Conservation (phyloP, 1,140 invertebrate species). For the Polyergus mexicanus region DNA sequence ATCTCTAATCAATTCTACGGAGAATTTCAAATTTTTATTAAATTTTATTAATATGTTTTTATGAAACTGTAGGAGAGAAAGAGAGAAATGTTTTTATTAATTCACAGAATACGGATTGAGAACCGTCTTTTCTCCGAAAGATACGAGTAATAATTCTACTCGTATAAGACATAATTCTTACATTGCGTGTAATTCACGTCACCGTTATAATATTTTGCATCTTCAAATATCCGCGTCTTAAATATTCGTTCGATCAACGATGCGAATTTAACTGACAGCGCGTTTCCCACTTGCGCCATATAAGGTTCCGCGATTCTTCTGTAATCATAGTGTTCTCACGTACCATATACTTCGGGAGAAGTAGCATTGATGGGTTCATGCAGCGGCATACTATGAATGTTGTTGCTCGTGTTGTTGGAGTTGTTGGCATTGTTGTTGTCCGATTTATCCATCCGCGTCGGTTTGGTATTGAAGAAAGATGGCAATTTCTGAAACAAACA, state of each 20-base stretch:
- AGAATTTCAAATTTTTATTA: not conserved
- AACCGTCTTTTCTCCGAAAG: not conserved
- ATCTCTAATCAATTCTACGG: too few relatives aligned
- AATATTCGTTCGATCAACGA: constrained; percentile 32
- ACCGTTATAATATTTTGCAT: constrained; percentile 12
- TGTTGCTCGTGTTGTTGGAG: constrained; percentile 79
- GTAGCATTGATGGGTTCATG: constrained; percentile 81
- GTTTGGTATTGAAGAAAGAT: constrained; percentile 82
- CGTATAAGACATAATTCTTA: not conserved
- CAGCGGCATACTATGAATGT: constrained; percentile 83
- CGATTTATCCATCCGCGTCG: constrained; percentile 82
- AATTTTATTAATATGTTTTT: not conserved
- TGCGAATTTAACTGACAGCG: constrained; percentile 44
- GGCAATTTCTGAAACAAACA: constrained; percentile 83
- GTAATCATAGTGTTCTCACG: constrained; percentile 47
- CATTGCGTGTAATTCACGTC: constrained; percentile 11
- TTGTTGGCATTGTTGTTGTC: constrained; percentile 85
- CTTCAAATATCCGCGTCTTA: constrained; percentile 27
- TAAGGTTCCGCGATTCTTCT: constrained; percentile 38
- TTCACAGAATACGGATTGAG: not conserved
- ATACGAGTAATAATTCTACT: constrained; percentile 20
- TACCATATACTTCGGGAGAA: constrained; percentile 78
- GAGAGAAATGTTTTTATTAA: not conserved
- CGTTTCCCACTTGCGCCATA: not conserved
- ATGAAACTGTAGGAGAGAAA: not conserved